phyloP scores from a whole-genome alignment of 1,140 invertebrate species.

The Hesperophylax magnus region DNA sequence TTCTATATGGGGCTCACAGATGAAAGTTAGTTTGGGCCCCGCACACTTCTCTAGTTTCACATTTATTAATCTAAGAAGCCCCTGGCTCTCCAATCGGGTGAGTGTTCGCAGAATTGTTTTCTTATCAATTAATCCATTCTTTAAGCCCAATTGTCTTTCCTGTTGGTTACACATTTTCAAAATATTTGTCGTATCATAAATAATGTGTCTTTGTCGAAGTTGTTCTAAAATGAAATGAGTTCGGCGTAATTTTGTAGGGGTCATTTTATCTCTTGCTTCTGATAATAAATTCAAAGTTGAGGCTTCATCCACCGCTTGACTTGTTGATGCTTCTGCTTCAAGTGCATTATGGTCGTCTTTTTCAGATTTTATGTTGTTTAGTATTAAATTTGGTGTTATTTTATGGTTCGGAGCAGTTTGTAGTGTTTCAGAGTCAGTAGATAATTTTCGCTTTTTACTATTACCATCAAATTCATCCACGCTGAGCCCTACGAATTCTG shows the following conservation, averaged over 20 bases:
- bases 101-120: conserved; percentile 40
- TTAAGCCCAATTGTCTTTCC: background rate
- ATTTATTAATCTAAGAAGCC: conserved; percentile 30
- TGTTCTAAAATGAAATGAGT: conserved; percentile 43
- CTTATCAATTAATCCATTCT: conserved; percentile 43
- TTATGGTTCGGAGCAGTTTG: background rate
- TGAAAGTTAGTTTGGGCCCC: conserved; percentile 24
- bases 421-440: background rate
- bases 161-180: conserved; percentile 10
- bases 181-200: conserved; percentile 35
- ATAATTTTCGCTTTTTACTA: background rate
- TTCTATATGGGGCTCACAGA: conserved; percentile 46
- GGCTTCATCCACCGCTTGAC: background rate
- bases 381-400: background rate
- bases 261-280: conserved; percentile 4
- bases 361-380: background rate
- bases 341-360: background rate
- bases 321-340: conserved; percentile 3
- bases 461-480: background rate
- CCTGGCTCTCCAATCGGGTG: conserved; percentile 35
- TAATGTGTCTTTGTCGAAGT: conserved; percentile 42
- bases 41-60: conserved; percentile 22
- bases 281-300: background rate
- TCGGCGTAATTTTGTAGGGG: conserved; percentile 34
- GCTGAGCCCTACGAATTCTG: conserved; percentile 4